phyloP scores from a whole-genome alignment of 2,888 invertebrate genomes.

The Rotaria macrura region DNA sequence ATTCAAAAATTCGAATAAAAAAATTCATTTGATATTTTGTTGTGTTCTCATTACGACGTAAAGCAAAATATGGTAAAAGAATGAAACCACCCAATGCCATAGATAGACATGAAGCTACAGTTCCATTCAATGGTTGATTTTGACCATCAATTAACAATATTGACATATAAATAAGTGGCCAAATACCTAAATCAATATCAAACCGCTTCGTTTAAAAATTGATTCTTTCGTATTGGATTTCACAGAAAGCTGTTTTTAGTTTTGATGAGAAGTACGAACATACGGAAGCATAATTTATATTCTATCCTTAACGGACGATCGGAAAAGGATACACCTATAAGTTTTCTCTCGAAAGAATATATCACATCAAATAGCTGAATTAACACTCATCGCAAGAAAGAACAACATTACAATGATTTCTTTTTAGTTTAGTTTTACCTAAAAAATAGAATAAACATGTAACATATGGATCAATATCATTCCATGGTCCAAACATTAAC shows the following conservation, averaged over 20 bases:
- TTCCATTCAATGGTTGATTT: neutral
- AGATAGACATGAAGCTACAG: neutral
- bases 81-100: neutral
- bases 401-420: too few relatives aligned
- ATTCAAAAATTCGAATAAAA: neutral
- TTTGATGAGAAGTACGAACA: too few relatives aligned
- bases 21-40: neutral
- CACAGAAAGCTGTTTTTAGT: too few relatives aligned
- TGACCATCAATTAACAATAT: neutral
- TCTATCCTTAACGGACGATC: too few relatives aligned
- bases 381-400: too few relatives aligned
- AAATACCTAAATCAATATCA: neutral
- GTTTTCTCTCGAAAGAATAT: too few relatives aligned
- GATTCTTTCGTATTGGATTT: too few relatives aligned
- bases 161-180: neutral
- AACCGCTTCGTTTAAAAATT: too few relatives aligned
- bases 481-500: neutral
- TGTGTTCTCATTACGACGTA: neutral
- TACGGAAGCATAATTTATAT: too few relatives aligned
- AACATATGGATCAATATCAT: neutral
- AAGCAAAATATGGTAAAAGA: neutral
- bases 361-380: too few relatives aligned
- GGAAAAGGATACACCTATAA: too few relatives aligned
- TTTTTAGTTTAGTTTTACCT: too few relatives aligned
- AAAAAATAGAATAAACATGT: neutral